Percentiles rank a stretch among this genome's conserved stretches.
phyloP scores from a whole-genome alignment of 2,113 vertebrate genomes.

The Ciconia maguari region DNA sequence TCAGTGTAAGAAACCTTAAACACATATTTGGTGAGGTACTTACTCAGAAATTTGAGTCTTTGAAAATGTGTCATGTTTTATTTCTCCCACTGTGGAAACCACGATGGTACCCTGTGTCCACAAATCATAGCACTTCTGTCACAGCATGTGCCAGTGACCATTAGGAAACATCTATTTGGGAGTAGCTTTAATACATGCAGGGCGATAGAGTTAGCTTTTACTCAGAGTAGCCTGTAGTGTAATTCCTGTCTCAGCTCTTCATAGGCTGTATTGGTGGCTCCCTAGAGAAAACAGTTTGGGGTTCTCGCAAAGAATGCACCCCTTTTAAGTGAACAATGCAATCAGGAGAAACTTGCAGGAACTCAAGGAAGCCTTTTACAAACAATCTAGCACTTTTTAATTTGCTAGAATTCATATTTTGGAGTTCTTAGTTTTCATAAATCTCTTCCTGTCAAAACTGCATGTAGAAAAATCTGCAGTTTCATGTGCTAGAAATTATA shows the following conservation, averaged over 20 bases:
- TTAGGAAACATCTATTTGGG: neutral
- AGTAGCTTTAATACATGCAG: neutral
- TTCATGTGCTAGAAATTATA: neutral
- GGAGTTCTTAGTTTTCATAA: neutral
- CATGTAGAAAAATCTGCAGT: neutral
- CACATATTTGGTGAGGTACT: neutral
- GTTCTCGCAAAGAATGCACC: neutral
- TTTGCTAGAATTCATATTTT: neutral
- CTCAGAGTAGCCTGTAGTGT: neutral
- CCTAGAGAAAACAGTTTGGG: neutral
- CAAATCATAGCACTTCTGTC: neutral
- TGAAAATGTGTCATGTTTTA: neutral
- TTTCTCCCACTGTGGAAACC: neutral
- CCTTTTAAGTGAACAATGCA: neutral
- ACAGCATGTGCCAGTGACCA: neutral
- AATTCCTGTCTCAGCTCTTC: neutral
- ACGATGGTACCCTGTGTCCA: rapidly evolving
- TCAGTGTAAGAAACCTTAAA: neutral
- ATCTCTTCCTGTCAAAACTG: neutral
- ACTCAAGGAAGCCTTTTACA: neutral
- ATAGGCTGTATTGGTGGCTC: neutral
- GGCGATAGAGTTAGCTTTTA: neutral
- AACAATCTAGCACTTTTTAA: neutral
- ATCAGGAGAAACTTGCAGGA: neutral
- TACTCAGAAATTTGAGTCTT: neutral